Conservation (phyloP, 1,140 invertebrate species). For the Limonius californicus region DNA sequence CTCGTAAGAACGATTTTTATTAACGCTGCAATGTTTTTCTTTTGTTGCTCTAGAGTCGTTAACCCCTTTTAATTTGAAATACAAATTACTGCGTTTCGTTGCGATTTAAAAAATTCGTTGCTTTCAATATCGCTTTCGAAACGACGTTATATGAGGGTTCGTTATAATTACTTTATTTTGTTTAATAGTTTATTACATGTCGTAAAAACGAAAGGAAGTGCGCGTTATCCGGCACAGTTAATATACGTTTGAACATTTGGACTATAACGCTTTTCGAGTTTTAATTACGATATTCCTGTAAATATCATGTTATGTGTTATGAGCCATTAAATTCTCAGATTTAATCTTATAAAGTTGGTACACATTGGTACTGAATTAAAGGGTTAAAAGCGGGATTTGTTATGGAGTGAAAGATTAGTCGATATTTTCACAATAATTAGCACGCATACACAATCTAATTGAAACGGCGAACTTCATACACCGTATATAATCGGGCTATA, state of each 20-base stretch:
- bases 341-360: constrained; percentile 12
- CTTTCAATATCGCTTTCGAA: too few species aligned
- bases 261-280: constrained; percentile 1
- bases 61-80: too few species aligned
- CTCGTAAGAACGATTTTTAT: too few species aligned
- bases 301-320: constrained; percentile 15
- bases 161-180: background rate
- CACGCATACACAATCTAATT: background rate
- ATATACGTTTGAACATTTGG: background rate
- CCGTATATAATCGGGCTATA: too few species aligned
- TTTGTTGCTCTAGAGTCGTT: too few species aligned
- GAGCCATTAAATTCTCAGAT: constrained; percentile 9
- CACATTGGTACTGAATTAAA: constrained; percentile 13
- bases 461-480: too few species aligned
- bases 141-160: too few species aligned
- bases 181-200: constrained; percentile 7
- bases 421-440: constrained; percentile 14
- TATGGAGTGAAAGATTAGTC: constrained; percentile 8
- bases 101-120: too few species aligned
- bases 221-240: background rate
- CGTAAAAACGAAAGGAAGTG: constrained; percentile 1
- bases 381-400: constrained; percentile 8
- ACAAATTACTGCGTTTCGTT: too few species aligned
- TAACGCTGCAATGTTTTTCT: too few species aligned
- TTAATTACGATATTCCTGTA: constrained; percentile 9